Percentiles rank a stretch among this genome's conserved stretches.
phyloP scores from a whole-genome alignment of 92 coral and sea anemone genomes.

The Metridium senile region DNA sequence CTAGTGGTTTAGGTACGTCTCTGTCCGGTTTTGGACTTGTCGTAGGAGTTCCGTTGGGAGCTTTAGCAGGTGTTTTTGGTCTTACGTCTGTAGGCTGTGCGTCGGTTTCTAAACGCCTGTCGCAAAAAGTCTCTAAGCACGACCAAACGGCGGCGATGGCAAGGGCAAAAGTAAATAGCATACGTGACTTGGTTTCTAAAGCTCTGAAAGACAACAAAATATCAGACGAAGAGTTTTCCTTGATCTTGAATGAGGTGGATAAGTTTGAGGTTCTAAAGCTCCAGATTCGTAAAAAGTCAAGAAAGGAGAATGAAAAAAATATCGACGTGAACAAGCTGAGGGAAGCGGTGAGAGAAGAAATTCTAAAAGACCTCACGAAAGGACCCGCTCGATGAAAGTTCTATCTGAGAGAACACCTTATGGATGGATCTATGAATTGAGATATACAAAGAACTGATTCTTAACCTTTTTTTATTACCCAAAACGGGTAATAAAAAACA shows the following conservation, averaged over 20 bases:
- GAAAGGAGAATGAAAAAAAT: constrained; percentile 31
- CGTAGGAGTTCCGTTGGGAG: constrained; percentile 50
- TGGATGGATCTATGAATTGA: too few relatives aligned
- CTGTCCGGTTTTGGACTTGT: constrained; percentile 55
- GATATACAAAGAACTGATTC: too few relatives aligned
- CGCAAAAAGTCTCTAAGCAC: constrained; percentile 53
- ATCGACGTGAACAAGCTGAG: constrained; percentile 19
- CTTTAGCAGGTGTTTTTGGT: constrained; percentile 48
- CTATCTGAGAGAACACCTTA: constrained; percentile 1
- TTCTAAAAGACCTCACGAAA: constrained; percentile 9
- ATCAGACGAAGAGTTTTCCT: constrained; percentile 39
- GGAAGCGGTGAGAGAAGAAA: constrained; percentile 20
- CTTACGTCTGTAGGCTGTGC: constrained; percentile 42
- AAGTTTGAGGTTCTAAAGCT: constrained; percentile 33
- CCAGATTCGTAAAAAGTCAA: constrained; percentile 26
- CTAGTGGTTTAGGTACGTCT: constrained; percentile 52
- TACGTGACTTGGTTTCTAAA: constrained; percentile 44
- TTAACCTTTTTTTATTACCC: too few relatives aligned
- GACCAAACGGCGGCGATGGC: constrained; percentile 45
- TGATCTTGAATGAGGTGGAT: constrained; percentile 35
- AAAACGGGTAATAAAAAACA: too few relatives aligned
- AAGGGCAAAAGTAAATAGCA: constrained; percentile 45
- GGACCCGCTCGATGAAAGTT: constrained; percentile 3
- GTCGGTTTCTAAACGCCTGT: constrained; percentile 41
- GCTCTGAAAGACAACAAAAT: constrained; percentile 43